A percentile compares a stretch with the other conserved stretches of the same genome.
Conservation (phyloP, 2,797 vertebrate genomes). For the Betta splendens region DNA sequence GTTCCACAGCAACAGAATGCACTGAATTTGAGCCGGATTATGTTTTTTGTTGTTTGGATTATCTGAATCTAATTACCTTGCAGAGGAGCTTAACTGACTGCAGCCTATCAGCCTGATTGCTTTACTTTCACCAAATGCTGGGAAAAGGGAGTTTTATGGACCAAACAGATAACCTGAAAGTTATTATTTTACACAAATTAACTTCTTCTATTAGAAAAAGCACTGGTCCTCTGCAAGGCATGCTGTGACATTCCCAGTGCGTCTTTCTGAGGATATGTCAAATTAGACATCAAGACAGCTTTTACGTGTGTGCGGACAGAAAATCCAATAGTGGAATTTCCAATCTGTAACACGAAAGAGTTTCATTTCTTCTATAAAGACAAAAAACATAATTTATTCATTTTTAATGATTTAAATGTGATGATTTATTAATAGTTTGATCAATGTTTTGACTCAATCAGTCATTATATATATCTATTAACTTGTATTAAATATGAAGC, state of each 20-base stretch:
- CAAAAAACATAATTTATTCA: too few species aligned
- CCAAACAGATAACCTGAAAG: slow-evolving; percentile 9
- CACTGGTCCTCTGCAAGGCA: too few species aligned
- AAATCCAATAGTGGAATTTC: too few species aligned
- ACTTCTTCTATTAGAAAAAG: slow-evolving; percentile 6
- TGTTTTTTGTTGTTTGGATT: slow-evolving; percentile 70
- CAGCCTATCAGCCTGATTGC: slow-evolving; percentile 39
- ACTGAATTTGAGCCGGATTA: slow-evolving; percentile 64
- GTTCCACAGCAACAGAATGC: slow-evolving; percentile 54
- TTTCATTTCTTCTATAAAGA: too few species aligned
- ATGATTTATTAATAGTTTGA: too few species aligned
- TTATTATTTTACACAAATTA: slow-evolving; percentile 6
- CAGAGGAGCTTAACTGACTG: slow-evolving; percentile 51
- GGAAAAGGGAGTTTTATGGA: slow-evolving; percentile 32
- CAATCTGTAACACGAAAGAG: too few species aligned
- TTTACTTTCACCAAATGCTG: slow-evolving; percentile 18
- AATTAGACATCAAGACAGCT: too few species aligned
- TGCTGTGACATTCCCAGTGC: neutral
- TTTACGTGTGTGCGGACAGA: too few species aligned
- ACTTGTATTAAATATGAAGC: too few species aligned
- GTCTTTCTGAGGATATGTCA: neutral
- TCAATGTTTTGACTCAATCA: too few species aligned
- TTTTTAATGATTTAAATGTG: too few species aligned
- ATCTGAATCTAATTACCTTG: slow-evolving; percentile 70
- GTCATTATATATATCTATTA: too few species aligned